Evolutionary conservation across 2,113 vertebrate genomes (phyloP).

Genomic region (Antidorcas marsupialis): DNA sequence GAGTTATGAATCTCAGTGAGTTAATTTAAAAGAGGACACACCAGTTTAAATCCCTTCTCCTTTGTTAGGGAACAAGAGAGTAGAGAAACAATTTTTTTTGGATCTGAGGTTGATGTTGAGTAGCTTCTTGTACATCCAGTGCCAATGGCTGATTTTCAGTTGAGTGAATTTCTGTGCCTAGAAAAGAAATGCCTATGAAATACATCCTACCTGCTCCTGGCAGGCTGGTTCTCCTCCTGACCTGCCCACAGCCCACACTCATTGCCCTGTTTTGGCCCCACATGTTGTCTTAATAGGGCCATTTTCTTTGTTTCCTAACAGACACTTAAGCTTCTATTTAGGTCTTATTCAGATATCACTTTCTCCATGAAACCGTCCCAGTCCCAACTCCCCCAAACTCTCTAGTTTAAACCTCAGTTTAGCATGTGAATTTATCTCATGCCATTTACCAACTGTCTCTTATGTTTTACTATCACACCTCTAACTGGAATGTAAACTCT

Average conservation of each 20-base stretch:
- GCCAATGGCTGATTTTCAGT: neutral
- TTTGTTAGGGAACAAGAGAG: slow-evolving; percentile 58
- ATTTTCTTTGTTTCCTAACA: neutral
- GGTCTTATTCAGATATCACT: neutral
- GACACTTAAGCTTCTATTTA: neutral
- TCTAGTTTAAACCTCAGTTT: neutral
- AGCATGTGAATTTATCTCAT: neutral
- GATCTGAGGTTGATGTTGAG: slow-evolving; percentile 38
- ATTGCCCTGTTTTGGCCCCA: neutral
- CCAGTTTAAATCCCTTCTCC: slow-evolving; percentile 58
- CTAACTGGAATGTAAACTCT: neutral
- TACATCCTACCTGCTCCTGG: too few relatives aligned
- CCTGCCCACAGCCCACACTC: neutral
- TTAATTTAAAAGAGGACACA: slow-evolving; percentile 75
- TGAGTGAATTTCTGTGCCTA: neutral
- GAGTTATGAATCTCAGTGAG: slow-evolving; percentile 76
- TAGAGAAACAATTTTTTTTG: slow-evolving; percentile 46
- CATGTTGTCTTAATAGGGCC: neutral
- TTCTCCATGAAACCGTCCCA: neutral
- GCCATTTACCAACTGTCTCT: neutral
- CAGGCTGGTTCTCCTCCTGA: neutral
- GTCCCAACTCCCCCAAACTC: neutral
- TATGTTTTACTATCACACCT: neutral
- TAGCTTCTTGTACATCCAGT: neutral
- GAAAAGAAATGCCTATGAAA: neutral